Percentiles rank a stretch among this genome's conserved stretches.
Conservation (phyloP, 1,140 invertebrate species). For the Arctopsyche grandis region DNA sequence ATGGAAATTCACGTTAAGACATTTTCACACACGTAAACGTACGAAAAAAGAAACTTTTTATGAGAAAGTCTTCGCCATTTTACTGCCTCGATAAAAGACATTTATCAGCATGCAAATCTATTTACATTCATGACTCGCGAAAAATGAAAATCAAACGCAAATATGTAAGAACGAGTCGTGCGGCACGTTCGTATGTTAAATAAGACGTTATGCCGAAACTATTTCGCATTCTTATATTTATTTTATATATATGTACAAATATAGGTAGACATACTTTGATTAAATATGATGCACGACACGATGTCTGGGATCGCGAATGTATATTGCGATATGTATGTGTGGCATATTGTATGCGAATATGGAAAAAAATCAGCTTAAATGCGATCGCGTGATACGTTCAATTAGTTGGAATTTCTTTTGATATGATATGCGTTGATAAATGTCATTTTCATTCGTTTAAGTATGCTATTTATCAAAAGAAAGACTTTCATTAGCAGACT, state of each 20-base stretch:
- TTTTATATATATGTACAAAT: too few species aligned
- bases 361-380: neutral
- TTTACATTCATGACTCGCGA: constrained; percentile 19
- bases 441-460: constrained; percentile 18
- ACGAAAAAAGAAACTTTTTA: constrained; percentile 17
- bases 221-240: neutral
- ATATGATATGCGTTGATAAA: constrained; percentile 14
- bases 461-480: constrained; percentile 1
- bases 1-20: constrained; percentile 30
- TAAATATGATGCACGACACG: too few species aligned
- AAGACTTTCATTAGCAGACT: constrained; percentile 8
- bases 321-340: neutral
- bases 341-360: neutral
- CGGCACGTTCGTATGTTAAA: neutral
- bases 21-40: constrained; percentile 7
- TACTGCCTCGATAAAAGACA: constrained; percentile 13
- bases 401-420: constrained; percentile 16
- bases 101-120: constrained; percentile 31
- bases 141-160: constrained; percentile 12
- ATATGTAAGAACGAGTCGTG: too few species aligned
- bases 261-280: too few species aligned
- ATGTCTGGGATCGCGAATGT: too few species aligned
- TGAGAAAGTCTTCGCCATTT: neutral
- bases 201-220: constrained; percentile 21
- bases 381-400: constrained; percentile 18